Base-by-base conservation (phyloP, 2,888 invertebrate species). In the Girardia tigrina region DNA sequence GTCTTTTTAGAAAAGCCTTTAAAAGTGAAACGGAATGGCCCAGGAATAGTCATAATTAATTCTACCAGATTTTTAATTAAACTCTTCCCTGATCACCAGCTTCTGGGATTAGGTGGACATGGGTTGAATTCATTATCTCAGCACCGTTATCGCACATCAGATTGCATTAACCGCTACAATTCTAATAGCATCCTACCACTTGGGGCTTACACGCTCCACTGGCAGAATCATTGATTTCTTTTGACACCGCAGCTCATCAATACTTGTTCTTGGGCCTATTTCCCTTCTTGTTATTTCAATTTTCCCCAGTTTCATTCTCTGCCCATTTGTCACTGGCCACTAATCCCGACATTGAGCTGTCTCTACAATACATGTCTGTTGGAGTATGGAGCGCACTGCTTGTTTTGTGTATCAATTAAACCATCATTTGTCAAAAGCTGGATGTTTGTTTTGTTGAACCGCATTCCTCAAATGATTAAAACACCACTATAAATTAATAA, bases 31-130 rank as follows among this genome's bases (percentile, higher is more conserved):
- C 23, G n/a, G 56, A 56, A 56, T 56, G n/a, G 56, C 56, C 56
- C 56, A 56, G 56, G 56, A 4, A 56, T 12, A 56, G 8, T 56
- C 56, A 56, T 56, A 56, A 56, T 56, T 56, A 56, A 56, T 56
- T 56, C 56, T 56, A 56, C 56, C 56, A 56, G 56, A 56, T 56
- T 56, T 56, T 56, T 56, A 56, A 56, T 56, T 56, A 56, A 56
- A 56, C 56, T 56, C 56, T 56, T 56, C 56, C 56, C 56, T 56
- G 56, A 56, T 56, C 56, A 56, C 56, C 56, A 56, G 56, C 56
- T 56, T 56, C 56, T 56, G 56, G 56, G 56, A 56, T 56, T 56
- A 56, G 56, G 23, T 56, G 56, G 56, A 56, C 56, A 56, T 56
- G 56, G 56, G n/a, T 56, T 56, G 56, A 56, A 56, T 56, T 56